A percentile compares a stretch with the other conserved stretches of the same genome.
phyloP scores from a whole-genome alignment of 2,888 invertebrate genomes.

The Stegana nigrithorax region DNA sequence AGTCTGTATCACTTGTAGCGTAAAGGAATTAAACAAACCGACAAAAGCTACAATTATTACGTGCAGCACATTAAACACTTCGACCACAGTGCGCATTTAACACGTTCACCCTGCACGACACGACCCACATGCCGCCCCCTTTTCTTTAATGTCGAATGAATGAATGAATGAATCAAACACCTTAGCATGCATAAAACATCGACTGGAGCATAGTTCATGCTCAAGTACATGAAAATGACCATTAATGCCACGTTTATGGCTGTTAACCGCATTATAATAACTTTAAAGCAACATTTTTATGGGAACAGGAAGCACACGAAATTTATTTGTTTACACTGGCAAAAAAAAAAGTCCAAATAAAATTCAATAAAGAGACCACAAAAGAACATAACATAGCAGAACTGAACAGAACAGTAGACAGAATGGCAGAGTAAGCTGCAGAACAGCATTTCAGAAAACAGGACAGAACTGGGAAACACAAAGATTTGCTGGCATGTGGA shows the following conservation, averaged over 20 bases:
- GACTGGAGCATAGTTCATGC: slow-evolving; percentile 31
- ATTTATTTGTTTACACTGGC: slow-evolving; percentile 47
- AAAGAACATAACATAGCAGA: background rate
- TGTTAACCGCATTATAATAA: slow-evolving; percentile 59
- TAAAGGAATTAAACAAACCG: background rate
- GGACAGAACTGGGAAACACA: too few species aligned
- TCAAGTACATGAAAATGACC: slow-evolving; percentile 38
- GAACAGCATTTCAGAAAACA: too few species aligned
- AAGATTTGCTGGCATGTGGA: background rate
- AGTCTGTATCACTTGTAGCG: background rate
- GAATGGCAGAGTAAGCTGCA: too few species aligned
- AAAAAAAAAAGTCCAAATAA: slow-evolving; percentile 33
- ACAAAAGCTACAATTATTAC: background rate
- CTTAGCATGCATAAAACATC: slow-evolving; percentile 7
- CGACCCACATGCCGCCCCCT: too few species aligned
- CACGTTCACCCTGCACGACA: background rate
- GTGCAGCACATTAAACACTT: slow-evolving; percentile 5
- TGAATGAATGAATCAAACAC: too few species aligned
- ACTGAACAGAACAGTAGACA: too few species aligned
- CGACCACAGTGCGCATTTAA: background rate
- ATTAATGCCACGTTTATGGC: slow-evolving; percentile 56
- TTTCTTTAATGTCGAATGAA: too few species aligned
- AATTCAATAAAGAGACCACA: background rate
- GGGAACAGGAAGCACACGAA: slow-evolving; percentile 42
- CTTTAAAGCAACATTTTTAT: slow-evolving; percentile 50